phyloP scores from a whole-genome alignment of 2,113 vertebrate species.

The Rattus rattus region DNA sequence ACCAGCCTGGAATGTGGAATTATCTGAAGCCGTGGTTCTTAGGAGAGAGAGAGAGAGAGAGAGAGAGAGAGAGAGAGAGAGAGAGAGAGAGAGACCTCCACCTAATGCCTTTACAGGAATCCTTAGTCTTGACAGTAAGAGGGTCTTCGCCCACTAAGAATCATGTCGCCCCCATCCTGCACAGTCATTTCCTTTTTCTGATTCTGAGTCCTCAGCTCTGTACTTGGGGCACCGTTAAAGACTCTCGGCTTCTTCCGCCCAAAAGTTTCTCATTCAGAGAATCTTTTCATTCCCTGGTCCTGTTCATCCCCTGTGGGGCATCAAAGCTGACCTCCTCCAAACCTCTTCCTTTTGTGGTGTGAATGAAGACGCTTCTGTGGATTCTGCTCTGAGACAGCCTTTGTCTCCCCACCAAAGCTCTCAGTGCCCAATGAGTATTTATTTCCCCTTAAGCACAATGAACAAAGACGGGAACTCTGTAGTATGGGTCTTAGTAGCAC shows the following conservation, averaged over 20 bases:
- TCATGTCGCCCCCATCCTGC: not conserved
- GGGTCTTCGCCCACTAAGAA: not conserved
- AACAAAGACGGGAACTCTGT: not conserved
- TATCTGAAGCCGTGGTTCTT: not conserved
- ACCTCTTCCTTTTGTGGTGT: not conserved
- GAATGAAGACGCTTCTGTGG: not conserved
- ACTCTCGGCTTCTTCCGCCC: fast-evolving
- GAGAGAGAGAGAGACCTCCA: fast-evolving
- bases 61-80: not conserved
- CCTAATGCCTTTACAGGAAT: not conserved
- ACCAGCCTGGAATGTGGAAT: not conserved
- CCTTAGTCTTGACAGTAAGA: not conserved
- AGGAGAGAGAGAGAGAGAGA: fast-evolving
- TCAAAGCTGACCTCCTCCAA: not conserved
- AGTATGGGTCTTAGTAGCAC: not conserved
- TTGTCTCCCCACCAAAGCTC: not conserved
- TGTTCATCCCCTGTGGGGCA: not conserved
- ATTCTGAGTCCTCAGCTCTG: not conserved
- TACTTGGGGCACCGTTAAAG: fast-evolving
- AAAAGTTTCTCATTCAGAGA: not conserved
- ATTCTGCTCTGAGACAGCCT: not conserved
- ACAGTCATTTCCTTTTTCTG: not conserved
- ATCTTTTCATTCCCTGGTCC: not conserved
- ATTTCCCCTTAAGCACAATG: not conserved
- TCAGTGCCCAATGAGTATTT: not conserved